Evolutionary conservation across 2,888 invertebrate species (phyloP).

Genomic region (Blastobasis adustella): DNA sequence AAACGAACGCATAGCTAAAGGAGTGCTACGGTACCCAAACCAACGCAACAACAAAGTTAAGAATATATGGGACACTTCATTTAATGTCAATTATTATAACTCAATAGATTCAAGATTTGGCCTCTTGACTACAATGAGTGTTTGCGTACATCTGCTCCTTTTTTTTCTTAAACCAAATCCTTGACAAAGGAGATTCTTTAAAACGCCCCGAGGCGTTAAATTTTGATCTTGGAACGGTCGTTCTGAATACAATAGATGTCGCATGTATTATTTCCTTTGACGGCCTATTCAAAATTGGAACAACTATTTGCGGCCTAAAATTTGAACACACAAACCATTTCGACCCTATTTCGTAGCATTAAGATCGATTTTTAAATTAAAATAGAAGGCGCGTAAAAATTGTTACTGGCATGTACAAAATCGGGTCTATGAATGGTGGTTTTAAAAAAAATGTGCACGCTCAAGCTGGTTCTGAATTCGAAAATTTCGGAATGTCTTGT

Average conservation of each 20-base stretch:
- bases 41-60: background rate
- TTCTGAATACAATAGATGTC: conserved; percentile 9
- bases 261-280: conserved; percentile 3
- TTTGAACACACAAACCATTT: background rate
- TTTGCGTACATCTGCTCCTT: conserved; percentile 9
- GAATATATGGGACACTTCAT: conserved; percentile 9
- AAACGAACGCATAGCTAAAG: too few relatives aligned
- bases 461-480: conserved; percentile 2
- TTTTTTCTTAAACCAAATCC: conserved; percentile 4
- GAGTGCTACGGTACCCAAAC: background rate
- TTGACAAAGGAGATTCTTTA: conserved; percentile 6
- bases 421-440: conserved; percentile 2
- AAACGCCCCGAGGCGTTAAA: conserved; percentile 10
- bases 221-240: conserved; percentile 9
- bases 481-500: conserved; percentile 7
- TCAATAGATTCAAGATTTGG: conserved; percentile 9
- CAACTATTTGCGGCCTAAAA: background rate
- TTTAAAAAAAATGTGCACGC: conserved; percentile 4
- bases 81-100: conserved; percentile 12
- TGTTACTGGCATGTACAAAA: background rate
- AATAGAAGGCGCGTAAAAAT: background rate
- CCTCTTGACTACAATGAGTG: conserved; percentile 7
- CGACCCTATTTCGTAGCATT: background rate
- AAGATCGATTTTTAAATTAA: background rate
- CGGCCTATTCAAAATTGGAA: background rate